Evolutionary conservation across 64 coral and sea anemone genomes (phyloP).

Genomic region (Porites lutea): DNA sequence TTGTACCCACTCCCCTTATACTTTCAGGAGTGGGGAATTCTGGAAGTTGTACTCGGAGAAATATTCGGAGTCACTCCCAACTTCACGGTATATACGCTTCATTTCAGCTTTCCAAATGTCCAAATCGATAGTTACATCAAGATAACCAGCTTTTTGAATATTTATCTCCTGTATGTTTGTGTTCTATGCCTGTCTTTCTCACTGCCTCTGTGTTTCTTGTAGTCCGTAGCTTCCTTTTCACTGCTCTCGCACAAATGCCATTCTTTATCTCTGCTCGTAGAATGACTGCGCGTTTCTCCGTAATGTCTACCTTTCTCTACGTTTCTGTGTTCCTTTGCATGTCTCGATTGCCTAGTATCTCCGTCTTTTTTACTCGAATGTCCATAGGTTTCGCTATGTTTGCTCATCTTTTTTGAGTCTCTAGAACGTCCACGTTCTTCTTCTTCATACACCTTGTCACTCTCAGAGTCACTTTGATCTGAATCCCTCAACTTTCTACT

Average conservation of each 20-base stretch:
- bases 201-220: neutral
- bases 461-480: slow-evolving; percentile 24
- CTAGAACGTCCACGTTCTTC: neutral
- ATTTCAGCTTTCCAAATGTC: no score
- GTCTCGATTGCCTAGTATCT: neutral
- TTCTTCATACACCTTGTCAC: neutral
- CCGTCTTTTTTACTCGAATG: neutral
- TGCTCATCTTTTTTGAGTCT: neutral
- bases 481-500: neutral
- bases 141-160: no score
- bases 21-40: no score
- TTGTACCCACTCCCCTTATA: no score
- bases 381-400: neutral
- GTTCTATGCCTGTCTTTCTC: neutral
- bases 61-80: no score
- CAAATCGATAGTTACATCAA: no score
- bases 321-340: neutral
- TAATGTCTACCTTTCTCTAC: neutral
- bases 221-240: neutral
- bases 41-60: no score
- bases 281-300: neutral
- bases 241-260: neutral
- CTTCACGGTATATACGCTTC: no score
- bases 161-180: neutral
- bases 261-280: neutral